Evolutionary conservation across 2,888 invertebrate genomes (phyloP).

Genomic region (Ctena decussata): DNA sequence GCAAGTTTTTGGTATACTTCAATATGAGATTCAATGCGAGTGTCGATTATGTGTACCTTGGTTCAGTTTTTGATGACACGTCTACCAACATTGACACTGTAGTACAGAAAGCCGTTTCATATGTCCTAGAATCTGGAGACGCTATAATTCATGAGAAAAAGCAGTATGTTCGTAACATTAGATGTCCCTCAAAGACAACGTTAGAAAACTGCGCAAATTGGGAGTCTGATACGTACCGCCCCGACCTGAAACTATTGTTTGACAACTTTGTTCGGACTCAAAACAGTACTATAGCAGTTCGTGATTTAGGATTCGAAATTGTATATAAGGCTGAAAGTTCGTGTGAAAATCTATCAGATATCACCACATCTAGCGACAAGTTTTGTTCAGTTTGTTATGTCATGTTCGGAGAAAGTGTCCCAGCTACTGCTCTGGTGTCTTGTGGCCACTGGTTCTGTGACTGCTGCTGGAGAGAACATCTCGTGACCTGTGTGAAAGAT

Average conservation of each 20-base stretch:
- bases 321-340: constrained; percentile 3
- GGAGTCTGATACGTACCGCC: constrained; percentile 29
- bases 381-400: constrained; percentile 72
- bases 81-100: constrained; percentile 65
- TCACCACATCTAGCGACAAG: constrained; percentile 26
- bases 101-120: constrained; percentile 56
- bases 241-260: constrained; percentile 21
- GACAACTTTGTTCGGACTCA: not conserved
- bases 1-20: constrained; percentile 59
- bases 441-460: constrained; percentile 77
- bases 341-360: constrained; percentile 1
- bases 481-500: constrained; percentile 46
- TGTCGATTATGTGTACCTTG: constrained; percentile 45
- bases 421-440: constrained; percentile 62
- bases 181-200: not conserved
- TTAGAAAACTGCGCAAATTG: constrained; percentile 38
- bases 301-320: constrained; percentile 14
- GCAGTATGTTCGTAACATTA: no score
- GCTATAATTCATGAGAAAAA: constrained; percentile 10
- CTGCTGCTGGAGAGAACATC: constrained; percentile 69
- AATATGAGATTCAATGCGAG: constrained; percentile 50
- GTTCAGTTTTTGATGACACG: constrained; percentile 66
- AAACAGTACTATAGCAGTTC: not conserved
- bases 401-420: constrained; percentile 18
- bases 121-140: constrained; percentile 54